Conservation (phyloP, 2,888 invertebrate species). For the Aspidiotus rigidus region DNA sequence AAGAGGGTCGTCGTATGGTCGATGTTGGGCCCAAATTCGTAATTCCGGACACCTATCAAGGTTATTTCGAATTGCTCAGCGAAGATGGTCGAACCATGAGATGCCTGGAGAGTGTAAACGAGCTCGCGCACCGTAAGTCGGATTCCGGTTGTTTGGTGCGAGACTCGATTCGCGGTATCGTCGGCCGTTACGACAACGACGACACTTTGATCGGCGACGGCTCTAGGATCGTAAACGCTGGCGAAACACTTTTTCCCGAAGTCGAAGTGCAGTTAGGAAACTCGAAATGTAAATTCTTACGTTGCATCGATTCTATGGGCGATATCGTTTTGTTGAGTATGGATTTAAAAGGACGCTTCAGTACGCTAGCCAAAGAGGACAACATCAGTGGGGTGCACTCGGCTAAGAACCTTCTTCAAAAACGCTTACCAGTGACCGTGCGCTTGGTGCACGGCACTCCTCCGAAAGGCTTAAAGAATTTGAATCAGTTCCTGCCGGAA, state of each 20-base stretch:
- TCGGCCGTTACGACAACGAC: slow-evolving; percentile 48
- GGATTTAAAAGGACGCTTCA: slow-evolving; percentile 84
- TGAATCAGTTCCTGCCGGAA: slow-evolving; percentile 74
- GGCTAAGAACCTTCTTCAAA: slow-evolving; percentile 75
- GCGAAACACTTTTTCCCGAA: slow-evolving; percentile 71
- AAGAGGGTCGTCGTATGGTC: slow-evolving; percentile 73
- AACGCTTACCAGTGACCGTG: slow-evolving; percentile 84
- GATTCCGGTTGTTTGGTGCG: slow-evolving; percentile 69
- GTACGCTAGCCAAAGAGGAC: slow-evolving; percentile 82
- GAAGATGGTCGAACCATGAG: slow-evolving; percentile 87
- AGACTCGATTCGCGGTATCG: slow-evolving; percentile 62
- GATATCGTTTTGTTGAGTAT: slow-evolving; percentile 71
- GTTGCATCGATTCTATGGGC: slow-evolving; percentile 76
- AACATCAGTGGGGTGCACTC: slow-evolving; percentile 92
- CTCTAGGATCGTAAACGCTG: slow-evolving; percentile 66
- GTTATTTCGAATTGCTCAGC: slow-evolving; percentile 87
- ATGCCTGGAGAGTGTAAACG: slow-evolving; percentile 78
- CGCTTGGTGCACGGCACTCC: slow-evolving; percentile 82
- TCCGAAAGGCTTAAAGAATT: slow-evolving; percentile 72
- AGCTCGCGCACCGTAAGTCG: slow-evolving; percentile 61
- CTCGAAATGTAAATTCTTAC: slow-evolving; percentile 67
- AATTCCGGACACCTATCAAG: slow-evolving; percentile 81
- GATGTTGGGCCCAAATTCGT: slow-evolving; percentile 73
- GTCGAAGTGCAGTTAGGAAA: slow-evolving; percentile 52
- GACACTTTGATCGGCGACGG: slow-evolving; percentile 58